These are phyloP conservation scores for Toxonevra muliebris DNA, from an alignment of 2,888 invertebrate species.

Conservation along the genomic window DNA sequence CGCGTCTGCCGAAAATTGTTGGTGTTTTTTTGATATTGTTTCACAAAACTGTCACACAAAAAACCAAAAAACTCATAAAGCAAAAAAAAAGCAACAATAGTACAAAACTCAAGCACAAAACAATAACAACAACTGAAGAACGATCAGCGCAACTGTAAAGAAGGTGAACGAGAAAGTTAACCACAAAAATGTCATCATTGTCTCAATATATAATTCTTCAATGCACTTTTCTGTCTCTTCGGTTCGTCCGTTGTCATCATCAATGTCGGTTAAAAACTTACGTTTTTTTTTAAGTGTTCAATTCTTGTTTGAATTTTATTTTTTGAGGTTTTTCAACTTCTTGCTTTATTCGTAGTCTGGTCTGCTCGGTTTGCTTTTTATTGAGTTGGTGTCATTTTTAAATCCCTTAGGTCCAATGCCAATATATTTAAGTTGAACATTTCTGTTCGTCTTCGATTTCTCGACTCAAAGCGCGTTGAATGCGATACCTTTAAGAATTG, in stretches of 20 bases:
- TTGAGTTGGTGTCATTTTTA: conserved; percentile 16
- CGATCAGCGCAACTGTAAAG: conserved; percentile 4
- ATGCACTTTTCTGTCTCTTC: conserved; percentile 47
- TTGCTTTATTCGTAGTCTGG: conserved; percentile 25
- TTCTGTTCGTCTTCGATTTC: not conserved
- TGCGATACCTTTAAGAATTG: conserved; percentile 56
- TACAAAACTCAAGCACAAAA: too few relatives aligned
- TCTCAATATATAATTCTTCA: conserved; percentile 48
- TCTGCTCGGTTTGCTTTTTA: not conserved
- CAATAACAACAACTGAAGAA: conserved; percentile 5
- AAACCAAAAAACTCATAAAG: conserved; percentile 26
- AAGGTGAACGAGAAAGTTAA: conserved; percentile 35
- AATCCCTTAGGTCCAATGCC: conserved; percentile 22
- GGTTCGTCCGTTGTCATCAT: conserved; percentile 30
- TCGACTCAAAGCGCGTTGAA: conserved; percentile 50
- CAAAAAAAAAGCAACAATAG: conserved; percentile 22
- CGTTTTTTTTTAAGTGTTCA: too few relatives aligned
- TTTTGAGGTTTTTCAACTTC: conserved; percentile 9
- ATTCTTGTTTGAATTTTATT: conserved; percentile 30
- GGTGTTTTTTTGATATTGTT: conserved; percentile 36
- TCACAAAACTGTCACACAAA: conserved; percentile 8
- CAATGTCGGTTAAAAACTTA: too few relatives aligned
- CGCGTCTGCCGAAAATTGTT: conserved; percentile 42
- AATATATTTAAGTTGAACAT: conserved; percentile 13
- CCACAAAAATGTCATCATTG: conserved; percentile 63